A percentile compares a stretch with the other conserved stretches of the same genome.
These are phyloP conservation scores for Myxocyprinus asiaticus DNA, from an alignment of 2,113 vertebrate genomes.

Conservation along the genomic window DNA sequence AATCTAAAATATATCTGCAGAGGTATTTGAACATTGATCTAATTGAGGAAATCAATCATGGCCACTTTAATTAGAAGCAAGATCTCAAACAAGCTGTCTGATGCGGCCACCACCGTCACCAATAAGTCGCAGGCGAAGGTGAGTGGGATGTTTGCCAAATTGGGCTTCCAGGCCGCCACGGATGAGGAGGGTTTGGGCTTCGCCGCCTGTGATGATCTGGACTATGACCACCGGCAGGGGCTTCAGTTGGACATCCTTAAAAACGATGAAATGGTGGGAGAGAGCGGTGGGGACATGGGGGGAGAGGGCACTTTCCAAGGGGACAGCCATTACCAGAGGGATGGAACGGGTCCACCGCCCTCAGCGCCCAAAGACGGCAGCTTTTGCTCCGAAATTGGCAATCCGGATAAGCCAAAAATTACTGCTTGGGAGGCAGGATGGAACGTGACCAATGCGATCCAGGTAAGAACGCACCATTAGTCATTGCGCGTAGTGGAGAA, in stretches of 20 bases:
- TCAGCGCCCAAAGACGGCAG: slow-evolving; percentile 86
- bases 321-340: slow-evolving; percentile 95
- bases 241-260: slow-evolving; percentile 97
- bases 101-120: slow-evolving; percentile 91
- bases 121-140: slow-evolving; percentile 98
- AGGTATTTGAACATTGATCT: not conserved
- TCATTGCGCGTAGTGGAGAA: not conserved
- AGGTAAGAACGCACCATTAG: slow-evolving; percentile 78
- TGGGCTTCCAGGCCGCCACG: slow-evolving; percentile 98
- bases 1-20: slow-evolving; percentile 14
- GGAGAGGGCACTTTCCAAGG: slow-evolving; percentile 81
- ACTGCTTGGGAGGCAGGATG: slow-evolving; percentile 98
- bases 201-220: slow-evolving; percentile 93
- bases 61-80: slow-evolving; percentile 94
- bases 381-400: slow-evolving; percentile 76
- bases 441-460: slow-evolving; percentile 99
- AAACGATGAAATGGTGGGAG: slow-evolving; percentile 78
- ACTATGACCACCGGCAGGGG: slow-evolving; percentile 94
- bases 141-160: slow-evolving; percentile 95
- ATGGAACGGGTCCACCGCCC: slow-evolving; percentile 85
- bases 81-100: slow-evolving; percentile 89
- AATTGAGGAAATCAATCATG: slow-evolving; percentile 71
- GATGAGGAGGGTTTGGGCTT: slow-evolving; percentile 94
- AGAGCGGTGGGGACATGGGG: slow-evolving; percentile 75
- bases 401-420: slow-evolving; percentile 88